Base-by-base conservation (phyloP, 2,888 invertebrate genomes). In the Ochropacha duplaris region DNA sequence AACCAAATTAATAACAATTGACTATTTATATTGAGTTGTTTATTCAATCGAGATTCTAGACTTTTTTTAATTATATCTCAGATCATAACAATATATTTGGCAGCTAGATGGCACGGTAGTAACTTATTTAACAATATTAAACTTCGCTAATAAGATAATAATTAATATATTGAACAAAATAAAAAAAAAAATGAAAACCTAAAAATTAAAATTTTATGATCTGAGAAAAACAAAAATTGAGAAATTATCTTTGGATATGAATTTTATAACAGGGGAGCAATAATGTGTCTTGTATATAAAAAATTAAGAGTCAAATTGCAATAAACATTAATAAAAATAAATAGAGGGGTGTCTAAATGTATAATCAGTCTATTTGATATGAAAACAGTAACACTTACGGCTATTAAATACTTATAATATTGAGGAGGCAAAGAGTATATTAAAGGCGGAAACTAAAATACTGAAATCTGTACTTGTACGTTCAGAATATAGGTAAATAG, bases 41-140 rank as follows among this genome's bases (percentile, higher is more conserved):
- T 22, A 12, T 51, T 49, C 49, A 9, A 44, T 49, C 57, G 62
- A 62, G 62, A 62, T 60, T 62, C 59, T 26, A 54, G 55, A 49
- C 49, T 56, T 11, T n/a, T n/a, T n/a, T n/a, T n/a, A n/a, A n/a
- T n/a, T n/a, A n/a, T 19, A 61, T 58, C 62, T 60, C 62, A 62
- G 62, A 62, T 62, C 59, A 62, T 36, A 36, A n/a, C 6, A 5
- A n/a, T 36, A 36, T 36, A 44, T 44, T 44, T 16, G 44, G 44
- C 44, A 44, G 8, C 9, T 19, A 44, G 44, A 19, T 44, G 19
- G 44, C 44, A n/a, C n/a, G 4, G 44, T 44, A 44, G 3, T 44
- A 19, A 44, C 39, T 0, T 19, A 16, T 4, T 16, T 6, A 6
- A 6, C 39, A 16, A 4, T 16, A 39, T 14, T 5, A 5, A 24